Conservation (phyloP, 2,888 invertebrate species). For the Hedya salicella region DNA sequence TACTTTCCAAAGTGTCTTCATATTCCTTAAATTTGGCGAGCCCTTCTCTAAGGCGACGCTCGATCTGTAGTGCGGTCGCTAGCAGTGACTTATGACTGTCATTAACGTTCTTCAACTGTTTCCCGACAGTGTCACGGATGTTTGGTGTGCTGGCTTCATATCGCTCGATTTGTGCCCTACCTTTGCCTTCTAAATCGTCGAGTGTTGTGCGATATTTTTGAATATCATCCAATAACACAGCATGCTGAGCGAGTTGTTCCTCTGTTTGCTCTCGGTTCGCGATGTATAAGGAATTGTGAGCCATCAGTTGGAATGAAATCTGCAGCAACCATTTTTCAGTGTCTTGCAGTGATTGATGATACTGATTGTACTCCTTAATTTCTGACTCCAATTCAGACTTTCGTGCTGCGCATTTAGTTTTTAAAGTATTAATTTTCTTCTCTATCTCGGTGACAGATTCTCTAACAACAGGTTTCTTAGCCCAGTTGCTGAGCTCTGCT, state of each 20-base stretch:
- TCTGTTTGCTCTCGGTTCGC: constrained; percentile 95
- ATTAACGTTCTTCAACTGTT: constrained; percentile 95
- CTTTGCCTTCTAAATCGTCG: constrained; percentile 93
- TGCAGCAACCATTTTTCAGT: constrained; percentile 98
- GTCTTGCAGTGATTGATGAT: constrained; percentile 95
- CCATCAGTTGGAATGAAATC: constrained; percentile 97
- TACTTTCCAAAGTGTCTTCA: constrained; percentile 94
- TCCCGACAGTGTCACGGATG: constrained; percentile 91
- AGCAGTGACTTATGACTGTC: constrained; percentile 96
- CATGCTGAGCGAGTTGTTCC: constrained; percentile 96
- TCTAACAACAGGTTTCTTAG: constrained; percentile 86
- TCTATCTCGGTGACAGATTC: constrained; percentile 89
- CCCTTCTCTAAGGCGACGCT: constrained; percentile 94
- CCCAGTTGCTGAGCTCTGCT: constrained; percentile 89
- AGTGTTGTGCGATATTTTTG: constrained; percentile 92
- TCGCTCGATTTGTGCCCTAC: constrained; percentile 92
- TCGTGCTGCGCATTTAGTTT: constrained; percentile 86
- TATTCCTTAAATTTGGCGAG: constrained; percentile 97
- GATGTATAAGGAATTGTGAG: constrained; percentile 97
- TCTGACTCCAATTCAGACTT: constrained; percentile 90
- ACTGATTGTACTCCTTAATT: constrained; percentile 93
- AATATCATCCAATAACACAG: constrained; percentile 90
- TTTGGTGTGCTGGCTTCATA: constrained; percentile 89
- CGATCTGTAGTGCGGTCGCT: constrained; percentile 95
- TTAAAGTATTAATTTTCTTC: constrained; percentile 88